Evolutionary conservation across 2,113 vertebrate species (phyloP).

Genomic region (Syngnathus typhle): DNA sequence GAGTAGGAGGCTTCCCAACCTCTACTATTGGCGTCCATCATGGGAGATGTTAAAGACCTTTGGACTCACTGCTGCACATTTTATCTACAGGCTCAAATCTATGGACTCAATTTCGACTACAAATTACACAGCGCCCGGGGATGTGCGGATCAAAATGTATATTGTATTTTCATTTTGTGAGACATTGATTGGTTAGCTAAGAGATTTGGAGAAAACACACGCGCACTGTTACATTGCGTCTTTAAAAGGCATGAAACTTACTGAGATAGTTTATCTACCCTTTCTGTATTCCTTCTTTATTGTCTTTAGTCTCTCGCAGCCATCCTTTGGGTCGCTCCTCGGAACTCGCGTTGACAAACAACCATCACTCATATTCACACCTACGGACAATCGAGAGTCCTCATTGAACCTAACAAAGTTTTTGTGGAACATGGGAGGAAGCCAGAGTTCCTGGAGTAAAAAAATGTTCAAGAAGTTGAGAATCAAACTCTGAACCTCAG

Average conservation of each 20-base stretch:
- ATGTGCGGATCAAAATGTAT: background rate
- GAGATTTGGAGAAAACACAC: background rate
- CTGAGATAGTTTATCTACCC: background rate
- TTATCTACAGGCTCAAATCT: slow-evolving; percentile 14
- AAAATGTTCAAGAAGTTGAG: background rate
- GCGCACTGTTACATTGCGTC: background rate
- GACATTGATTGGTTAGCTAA: background rate
- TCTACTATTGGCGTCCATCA: background rate
- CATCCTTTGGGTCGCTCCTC: background rate
- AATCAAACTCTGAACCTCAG: background rate
- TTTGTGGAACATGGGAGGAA: background rate
- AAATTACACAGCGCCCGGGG: slow-evolving; percentile 22
- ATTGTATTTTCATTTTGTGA: slow-evolving; percentile 8
- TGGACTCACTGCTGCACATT: slow-evolving; percentile 25
- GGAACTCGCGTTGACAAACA: background rate
- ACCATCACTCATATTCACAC: background rate
- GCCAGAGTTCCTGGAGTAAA: background rate
- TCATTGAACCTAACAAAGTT: background rate
- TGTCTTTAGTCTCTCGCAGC: too few relatives aligned
- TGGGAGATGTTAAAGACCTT: slow-evolving; percentile 29
- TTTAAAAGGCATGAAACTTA: background rate
- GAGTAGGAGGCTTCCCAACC: background rate
- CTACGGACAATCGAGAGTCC: background rate
- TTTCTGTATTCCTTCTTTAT: background rate
- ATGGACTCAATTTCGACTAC: slow-evolving; percentile 11